A percentile compares a stretch with the other conserved stretches of the same genome.
phyloP scores from a whole-genome alignment of 1,140 invertebrate genomes.

The Dreissena rostriformis region DNA sequence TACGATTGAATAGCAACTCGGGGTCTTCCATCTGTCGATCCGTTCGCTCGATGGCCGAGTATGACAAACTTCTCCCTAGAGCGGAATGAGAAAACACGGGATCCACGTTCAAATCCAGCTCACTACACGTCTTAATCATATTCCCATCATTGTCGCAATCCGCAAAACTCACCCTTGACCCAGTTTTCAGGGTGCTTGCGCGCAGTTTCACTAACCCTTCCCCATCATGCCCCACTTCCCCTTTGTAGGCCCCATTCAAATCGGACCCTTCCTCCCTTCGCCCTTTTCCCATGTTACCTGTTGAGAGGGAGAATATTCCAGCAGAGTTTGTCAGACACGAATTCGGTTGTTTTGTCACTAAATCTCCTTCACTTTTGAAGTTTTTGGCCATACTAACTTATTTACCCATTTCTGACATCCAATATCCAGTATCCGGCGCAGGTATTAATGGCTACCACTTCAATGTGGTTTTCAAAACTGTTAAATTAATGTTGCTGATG shows the following conservation, averaged over 20 bases:
- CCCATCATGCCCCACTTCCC: slow-evolving; percentile 5
- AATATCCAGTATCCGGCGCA: no score
- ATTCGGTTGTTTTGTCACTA: slow-evolving; percentile 52
- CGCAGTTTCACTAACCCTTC: slow-evolving; percentile 23
- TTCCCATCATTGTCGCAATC: slow-evolving; percentile 47
- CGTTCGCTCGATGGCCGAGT: slow-evolving; percentile 37
- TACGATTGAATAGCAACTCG: not conserved
- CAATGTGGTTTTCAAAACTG: no score
- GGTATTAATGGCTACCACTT: no score
- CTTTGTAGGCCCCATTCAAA: slow-evolving; percentile 39
- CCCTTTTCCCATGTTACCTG: slow-evolving; percentile 48
- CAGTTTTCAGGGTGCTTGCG: slow-evolving; percentile 36
- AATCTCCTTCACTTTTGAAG: slow-evolving; percentile 46
- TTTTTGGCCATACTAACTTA: slow-evolving; percentile 40
- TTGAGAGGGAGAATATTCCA: slow-evolving; percentile 46
- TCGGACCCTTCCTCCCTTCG: slow-evolving; percentile 1
- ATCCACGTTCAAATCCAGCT: slow-evolving; percentile 27
- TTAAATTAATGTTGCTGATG: no score
- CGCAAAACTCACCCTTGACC: slow-evolving; percentile 46
- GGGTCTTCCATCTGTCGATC: not conserved
- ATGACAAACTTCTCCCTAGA: slow-evolving; percentile 48
- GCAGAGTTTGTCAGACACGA: slow-evolving; percentile 10
- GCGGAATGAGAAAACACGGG: not conserved
- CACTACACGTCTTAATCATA: slow-evolving; percentile 48
- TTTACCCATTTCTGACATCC: no score